Evolutionary conservation across 2,888 invertebrate species (phyloP), one percentile per base, ranked within the genome.

Genomic region (Orthonevra nobilis): DNA sequence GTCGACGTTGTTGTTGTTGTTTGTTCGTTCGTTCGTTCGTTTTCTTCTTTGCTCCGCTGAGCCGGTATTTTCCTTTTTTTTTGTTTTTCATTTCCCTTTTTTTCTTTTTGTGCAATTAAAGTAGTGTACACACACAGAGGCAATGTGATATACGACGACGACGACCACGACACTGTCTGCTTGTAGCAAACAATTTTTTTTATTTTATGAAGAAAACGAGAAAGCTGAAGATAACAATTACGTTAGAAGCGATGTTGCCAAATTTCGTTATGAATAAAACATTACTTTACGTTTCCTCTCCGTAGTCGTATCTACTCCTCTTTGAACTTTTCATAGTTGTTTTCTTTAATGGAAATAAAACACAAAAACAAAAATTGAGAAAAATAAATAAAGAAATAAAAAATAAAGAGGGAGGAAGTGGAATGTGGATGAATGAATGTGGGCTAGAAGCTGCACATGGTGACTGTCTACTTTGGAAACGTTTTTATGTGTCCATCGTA

Each of bases 81-180:
- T n/a, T n/a, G n/a, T n/a, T n/a, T n/a, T n/a, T n/a, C n/a, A n/a
- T n/a, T n/a, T n/a, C n/a, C n/a, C n/a, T n/a, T n/a, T n/a, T n/a
- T n/a, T n/a, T n/a, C n/a, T n/a, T n/a, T n/a, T n/a, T 66, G 50
- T 66, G 44, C 66, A 66, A 66, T 66, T 66, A 56, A 44, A 66
- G 66, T 54, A 15, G 28, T 17, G 7, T 28, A 28, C 36, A 1
- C 17, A 66, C 4, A 66, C 20, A n/a, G n/a, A n/a, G n/a, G n/a
- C n/a, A n/a, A n/a, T 28, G 36, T 12, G 10, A 17, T 14, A 42
- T 20, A 20, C 10, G 5, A 17, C n/a, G n/a, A n/a, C n/a, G n/a
- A n/a, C n/a, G n/a, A n/a, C n/a, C 38, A 15, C 19, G 17, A 28
- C 12, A 42, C 10, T 17, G 64, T 42, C 32, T 64, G 63, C 42